Percentiles rank a stretch among this genome's conserved stretches.
phyloP scores from a whole-genome alignment of 2,113 vertebrate species.

The Dromiciops gliroides region DNA sequence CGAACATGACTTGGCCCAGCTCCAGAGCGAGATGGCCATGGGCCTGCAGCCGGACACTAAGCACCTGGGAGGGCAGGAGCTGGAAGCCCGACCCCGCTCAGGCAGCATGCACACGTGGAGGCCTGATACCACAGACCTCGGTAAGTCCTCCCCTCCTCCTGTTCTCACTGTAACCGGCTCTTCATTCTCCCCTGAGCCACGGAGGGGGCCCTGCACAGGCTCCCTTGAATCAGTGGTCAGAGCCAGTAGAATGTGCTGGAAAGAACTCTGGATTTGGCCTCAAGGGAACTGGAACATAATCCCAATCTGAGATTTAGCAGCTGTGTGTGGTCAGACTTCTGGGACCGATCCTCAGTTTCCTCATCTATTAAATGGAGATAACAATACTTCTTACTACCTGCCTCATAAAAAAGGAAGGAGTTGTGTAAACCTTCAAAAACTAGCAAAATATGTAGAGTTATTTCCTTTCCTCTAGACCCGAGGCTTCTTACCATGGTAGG shows the following conservation, averaged over 20 bases:
- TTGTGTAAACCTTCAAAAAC: not conserved
- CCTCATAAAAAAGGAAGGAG: not conserved
- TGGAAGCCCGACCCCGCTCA: conserved; percentile 84
- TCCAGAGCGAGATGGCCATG: conserved; percentile 85
- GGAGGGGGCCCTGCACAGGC: not conserved
- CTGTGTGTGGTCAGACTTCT: no score
- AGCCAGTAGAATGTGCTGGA: not conserved
- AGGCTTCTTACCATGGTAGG: no score
- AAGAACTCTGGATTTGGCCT: not conserved
- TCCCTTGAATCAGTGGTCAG: not conserved
- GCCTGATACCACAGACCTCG: conserved; percentile 70
- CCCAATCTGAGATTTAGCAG: not conserved
- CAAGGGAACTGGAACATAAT: not conserved
- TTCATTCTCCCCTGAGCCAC: not conserved
- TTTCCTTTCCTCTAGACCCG: not conserved
- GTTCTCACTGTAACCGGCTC: no score
- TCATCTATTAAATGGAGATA: not conserved
- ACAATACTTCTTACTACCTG: not conserved
- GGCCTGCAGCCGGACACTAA: conserved; percentile 69
- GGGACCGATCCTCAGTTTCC: not conserved
- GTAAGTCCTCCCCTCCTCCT: conserved; percentile 71
- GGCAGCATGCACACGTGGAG: conserved; percentile 78
- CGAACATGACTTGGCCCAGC: conserved; percentile 91
- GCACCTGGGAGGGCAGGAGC: conserved; percentile 61
- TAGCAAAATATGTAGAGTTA: not conserved